Percentiles rank a stretch among this genome's conserved stretches.
phyloP scores from a whole-genome alignment of 2,888 invertebrate genomes.

The Megaustenia siamemsis region DNA sequence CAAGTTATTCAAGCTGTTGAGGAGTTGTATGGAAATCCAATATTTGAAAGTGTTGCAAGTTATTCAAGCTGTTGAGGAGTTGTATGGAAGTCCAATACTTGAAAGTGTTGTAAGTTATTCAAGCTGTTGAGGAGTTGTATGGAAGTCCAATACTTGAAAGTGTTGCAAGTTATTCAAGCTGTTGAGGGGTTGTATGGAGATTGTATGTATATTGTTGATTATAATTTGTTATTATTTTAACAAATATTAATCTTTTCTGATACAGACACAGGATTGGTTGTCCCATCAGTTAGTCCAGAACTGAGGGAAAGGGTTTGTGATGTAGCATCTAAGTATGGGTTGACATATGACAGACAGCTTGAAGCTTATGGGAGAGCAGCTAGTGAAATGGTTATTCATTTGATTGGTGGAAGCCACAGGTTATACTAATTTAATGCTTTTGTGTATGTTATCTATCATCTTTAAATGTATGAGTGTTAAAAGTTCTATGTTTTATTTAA shows the following conservation, averaged over 20 bases:
- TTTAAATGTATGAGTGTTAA: neutral
- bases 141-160: too few relatives aligned
- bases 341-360: slow-evolving; percentile 85
- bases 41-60: too few relatives aligned
- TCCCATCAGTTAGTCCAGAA: slow-evolving; percentile 87
- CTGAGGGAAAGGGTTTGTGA: slow-evolving; percentile 86
- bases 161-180: too few relatives aligned
- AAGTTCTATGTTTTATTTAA: neutral
- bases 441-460: neutral
- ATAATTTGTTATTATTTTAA: neutral
- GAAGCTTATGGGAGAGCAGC: slow-evolving; percentile 91
- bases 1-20: too few relatives aligned
- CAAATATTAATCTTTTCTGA: slow-evolving; percentile 9
- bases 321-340: slow-evolving; percentile 86
- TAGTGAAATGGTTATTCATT: slow-evolving; percentile 89
- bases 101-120: too few relatives aligned
- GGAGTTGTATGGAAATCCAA: too few relatives aligned
- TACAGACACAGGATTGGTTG: slow-evolving; percentile 88
- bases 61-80: too few relatives aligned
- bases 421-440: slow-evolving; percentile 56
- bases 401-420: slow-evolving; percentile 90
- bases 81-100: too few relatives aligned
- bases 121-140: too few relatives aligned
- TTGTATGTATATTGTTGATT: too few relatives aligned
- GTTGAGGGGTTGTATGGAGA: too few relatives aligned